phyloP scores from a whole-genome alignment of 2,113 vertebrate genomes.

The Seriola aureovittata region DNA sequence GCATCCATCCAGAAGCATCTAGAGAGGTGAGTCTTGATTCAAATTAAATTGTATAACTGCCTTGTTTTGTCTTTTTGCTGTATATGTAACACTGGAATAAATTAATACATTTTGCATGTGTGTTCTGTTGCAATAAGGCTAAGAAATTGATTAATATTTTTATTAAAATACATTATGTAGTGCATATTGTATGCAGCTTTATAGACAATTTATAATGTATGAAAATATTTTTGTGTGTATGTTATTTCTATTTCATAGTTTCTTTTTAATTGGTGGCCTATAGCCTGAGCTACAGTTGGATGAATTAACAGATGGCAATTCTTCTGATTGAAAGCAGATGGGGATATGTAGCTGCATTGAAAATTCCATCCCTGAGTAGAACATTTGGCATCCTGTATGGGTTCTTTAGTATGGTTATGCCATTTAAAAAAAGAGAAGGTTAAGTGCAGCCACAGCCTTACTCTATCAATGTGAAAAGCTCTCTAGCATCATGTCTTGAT shows the following conservation, averaged over 20 bases:
- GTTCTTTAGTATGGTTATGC: neutral
- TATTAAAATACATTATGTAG: neutral
- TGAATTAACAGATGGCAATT: neutral
- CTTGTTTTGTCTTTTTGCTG: neutral
- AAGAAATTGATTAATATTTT: neutral
- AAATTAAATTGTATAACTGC: neutral
- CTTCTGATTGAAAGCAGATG: neutral
- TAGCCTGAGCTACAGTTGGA: neutral
- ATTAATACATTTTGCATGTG: neutral
- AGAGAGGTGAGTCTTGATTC: no score
- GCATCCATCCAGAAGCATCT: no score
- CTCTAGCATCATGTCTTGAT: neutral
- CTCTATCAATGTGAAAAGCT: neutral
- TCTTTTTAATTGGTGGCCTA: neutral
- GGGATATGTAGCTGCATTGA: neutral
- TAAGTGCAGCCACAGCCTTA: neutral
- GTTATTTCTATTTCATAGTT: neutral
- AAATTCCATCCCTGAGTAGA: neutral
- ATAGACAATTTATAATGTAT: neutral
- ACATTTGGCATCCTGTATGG: neutral
- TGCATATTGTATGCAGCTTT: neutral
- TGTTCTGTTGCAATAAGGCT: neutral
- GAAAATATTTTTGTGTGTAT: neutral
- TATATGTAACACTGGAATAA: neutral
- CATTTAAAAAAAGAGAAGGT: neutral